A percentile compares a stretch with the other conserved stretches of the same genome.
phyloP scores from a whole-genome alignment of 1,140 invertebrate species.

The Cydia fagiglandana region DNA sequence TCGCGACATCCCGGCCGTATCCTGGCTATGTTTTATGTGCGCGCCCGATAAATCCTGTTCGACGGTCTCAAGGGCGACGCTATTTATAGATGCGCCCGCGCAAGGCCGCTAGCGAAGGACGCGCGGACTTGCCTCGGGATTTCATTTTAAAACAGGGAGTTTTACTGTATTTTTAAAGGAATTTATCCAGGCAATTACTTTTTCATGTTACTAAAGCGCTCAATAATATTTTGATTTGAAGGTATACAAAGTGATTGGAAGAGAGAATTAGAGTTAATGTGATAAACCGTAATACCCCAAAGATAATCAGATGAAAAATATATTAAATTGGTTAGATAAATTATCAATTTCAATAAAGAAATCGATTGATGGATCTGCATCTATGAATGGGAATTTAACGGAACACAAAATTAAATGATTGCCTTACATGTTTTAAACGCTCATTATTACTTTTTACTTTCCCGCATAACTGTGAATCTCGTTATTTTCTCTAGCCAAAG shows the following conservation, averaged over 20 bases:
- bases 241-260: too few species aligned
- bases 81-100: slow-evolving; percentile 14
- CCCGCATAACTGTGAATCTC: neutral
- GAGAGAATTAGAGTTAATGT: too few species aligned
- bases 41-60: slow-evolving; percentile 8
- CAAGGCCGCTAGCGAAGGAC: slow-evolving; percentile 15
- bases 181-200: neutral
- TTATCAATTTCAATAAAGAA: too few species aligned
- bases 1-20: neutral
- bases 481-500: neutral
- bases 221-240: too few species aligned
- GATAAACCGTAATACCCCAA: too few species aligned
- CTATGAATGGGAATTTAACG: too few species aligned
- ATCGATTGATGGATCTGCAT: too few species aligned
- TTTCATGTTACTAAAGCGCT: too few species aligned
- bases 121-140: slow-evolving; percentile 1
- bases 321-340: too few species aligned
- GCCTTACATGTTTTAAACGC: neutral
- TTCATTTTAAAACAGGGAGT: neutral
- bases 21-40: neutral
- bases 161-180: neutral
- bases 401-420: too few species aligned
- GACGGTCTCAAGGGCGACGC: slow-evolving; percentile 17
- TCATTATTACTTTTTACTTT: neutral
- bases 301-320: too few species aligned